Evolutionary conservation across 2,113 vertebrate genomes (phyloP).

Genomic region (Engystomops pustulosus): DNA sequence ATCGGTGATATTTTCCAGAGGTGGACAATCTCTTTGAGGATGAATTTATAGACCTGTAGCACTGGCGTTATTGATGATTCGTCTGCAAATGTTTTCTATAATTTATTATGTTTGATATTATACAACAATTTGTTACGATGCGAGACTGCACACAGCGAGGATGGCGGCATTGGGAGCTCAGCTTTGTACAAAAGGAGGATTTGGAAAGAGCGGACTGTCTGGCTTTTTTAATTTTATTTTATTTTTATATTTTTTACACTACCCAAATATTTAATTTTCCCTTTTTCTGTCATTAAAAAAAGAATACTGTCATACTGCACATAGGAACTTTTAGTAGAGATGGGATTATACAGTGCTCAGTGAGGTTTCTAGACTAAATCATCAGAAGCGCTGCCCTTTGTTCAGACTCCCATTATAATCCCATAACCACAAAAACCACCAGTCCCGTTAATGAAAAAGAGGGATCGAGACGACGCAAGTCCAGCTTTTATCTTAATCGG

Average conservation of each 20-base stretch:
- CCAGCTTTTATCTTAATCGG: conserved; percentile 23
- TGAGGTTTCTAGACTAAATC: conserved; percentile 25
- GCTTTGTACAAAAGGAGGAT: not conserved
- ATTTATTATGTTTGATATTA: not conserved
- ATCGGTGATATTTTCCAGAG: not conserved
- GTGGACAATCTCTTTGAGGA: conserved; percentile 9
- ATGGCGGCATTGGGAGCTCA: not conserved
- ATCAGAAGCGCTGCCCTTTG: conserved; percentile 30
- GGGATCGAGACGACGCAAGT: not conserved
- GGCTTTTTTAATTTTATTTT: not conserved
- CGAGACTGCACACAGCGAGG: not conserved
- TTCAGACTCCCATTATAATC: conserved; percentile 35
- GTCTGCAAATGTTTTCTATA: conserved; percentile 25
- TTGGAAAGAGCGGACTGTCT: not conserved
- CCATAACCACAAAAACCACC: conserved; percentile 52
- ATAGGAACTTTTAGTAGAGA: not conserved
- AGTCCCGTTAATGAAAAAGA: conserved; percentile 21
- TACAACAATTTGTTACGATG: not conserved
- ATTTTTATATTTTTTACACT: too few species aligned
- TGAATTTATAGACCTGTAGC: not conserved
- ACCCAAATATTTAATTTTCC: not conserved
- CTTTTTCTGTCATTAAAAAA: not conserved
- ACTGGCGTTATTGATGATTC: conserved; percentile 2
- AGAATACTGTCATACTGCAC: not conserved
- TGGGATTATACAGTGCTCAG: conserved; percentile 15